A percentile compares a stretch with the other conserved stretches of the same genome.
These are phyloP conservation scores for Tachystola acroxantha DNA, from an alignment of 2,888 invertebrate genomes.

Conservation along the genomic window DNA sequence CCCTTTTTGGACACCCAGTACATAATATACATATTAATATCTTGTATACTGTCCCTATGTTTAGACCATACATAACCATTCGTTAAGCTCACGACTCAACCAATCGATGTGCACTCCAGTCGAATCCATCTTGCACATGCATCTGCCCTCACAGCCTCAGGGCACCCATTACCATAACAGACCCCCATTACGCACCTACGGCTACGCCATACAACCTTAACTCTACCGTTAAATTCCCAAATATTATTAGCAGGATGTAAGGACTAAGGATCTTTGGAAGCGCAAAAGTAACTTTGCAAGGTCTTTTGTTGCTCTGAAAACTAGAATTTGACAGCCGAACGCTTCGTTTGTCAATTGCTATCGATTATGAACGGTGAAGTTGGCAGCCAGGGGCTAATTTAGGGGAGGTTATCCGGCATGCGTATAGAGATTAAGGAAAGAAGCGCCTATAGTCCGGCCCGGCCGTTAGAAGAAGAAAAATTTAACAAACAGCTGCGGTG, in stretches of 20 bases:
- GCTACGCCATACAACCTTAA: conserved; percentile 26
- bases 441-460: too few relatives aligned
- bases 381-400: conserved; percentile 67
- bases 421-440: too few relatives aligned
- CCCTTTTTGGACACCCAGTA: too few relatives aligned
- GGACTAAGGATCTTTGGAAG: not conserved
- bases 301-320: conserved; percentile 58
- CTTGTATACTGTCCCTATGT: too few relatives aligned
- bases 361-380: conserved; percentile 69
- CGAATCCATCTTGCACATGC: conserved; percentile 35
- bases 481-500: too few relatives aligned
- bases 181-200: conserved; percentile 67
- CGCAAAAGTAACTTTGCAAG: conserved; percentile 22
- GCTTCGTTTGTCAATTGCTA: conserved; percentile 77
- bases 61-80: too few relatives aligned
- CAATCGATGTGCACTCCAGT: conserved; percentile 55
- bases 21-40: too few relatives aligned
- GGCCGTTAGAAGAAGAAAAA: too few relatives aligned
- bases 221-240: conserved; percentile 6
- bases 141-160: conserved; percentile 47
- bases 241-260: not conserved
- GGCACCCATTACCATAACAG: conserved; percentile 73
- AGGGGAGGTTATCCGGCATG: too few relatives aligned
- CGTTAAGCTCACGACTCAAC: not conserved
- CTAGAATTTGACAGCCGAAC: conserved; percentile 75